Base-by-base conservation (phyloP, 1,140 invertebrate species). In the Diplogasteroides magnus region DNA sequence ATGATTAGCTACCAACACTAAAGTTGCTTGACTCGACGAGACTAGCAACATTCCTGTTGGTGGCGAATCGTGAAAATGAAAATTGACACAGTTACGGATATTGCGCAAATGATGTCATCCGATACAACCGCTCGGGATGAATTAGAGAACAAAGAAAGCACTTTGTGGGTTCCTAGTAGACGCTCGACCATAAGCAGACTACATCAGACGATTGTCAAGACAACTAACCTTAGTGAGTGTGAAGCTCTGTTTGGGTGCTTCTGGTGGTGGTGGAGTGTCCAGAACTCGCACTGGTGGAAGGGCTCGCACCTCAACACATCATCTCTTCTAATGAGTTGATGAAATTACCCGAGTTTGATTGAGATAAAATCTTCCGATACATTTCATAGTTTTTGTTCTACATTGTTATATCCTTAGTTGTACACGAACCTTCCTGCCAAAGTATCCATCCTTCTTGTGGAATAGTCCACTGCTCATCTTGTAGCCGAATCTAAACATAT, bases 371-470 rank as follows among this genome's bases (percentile, higher is more conserved):
- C 23, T 56, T 56, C 23, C 15, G 15, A 15, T 19, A 56, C 15
- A 0, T 56, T 19, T 23, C 15, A 56, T 19, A 56, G 15, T 23
- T 56, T 26, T 61, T 61, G 25, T 15, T 26, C 59, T 61, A 15
- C 28, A 61, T 25, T 23, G 23, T 23, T 56, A 0, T 15, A 56
- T 19, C 23, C 15, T 19, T 19, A 56, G 19, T 15, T 60, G 14
- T 11, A 63, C 27, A 62, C 85, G 87, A 59, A 97, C 90, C 86
- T 97, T 98, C 15, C 93, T 86, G 13, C 95, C 95, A 84, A 89
- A 88, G 71, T 89, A 87, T 13, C 94, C 94, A 71, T 88, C 88
- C 85, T 98, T 98, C 13, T 91, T 87, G 67, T 97, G 90, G 90
- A 91, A 95, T 26, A 91, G 85, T n/a, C 95, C 95, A 90, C 86